Conservation (phyloP, 2,888 invertebrate genomes). For the Sarcophaga rosellei region DNA sequence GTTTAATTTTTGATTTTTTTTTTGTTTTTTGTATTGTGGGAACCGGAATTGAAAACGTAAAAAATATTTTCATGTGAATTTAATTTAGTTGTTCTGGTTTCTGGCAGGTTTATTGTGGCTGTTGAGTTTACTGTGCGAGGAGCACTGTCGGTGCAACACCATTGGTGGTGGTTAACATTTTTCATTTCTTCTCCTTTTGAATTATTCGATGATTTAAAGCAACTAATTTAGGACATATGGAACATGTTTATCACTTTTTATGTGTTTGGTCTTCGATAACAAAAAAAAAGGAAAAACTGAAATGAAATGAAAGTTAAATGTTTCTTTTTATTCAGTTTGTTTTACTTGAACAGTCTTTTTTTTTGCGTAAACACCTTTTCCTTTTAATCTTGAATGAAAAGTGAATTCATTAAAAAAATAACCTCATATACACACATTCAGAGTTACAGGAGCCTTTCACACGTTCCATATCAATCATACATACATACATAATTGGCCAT, state of each 20-base stretch:
- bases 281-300: neutral
- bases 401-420: neutral
- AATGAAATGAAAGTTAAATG: conserved; percentile 62
- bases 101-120: conserved; percentile 15
- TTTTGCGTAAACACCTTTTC: conserved; percentile 4
- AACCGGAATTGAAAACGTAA: conserved; percentile 62
- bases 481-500: too few species aligned
- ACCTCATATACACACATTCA: neutral
- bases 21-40: conserved; percentile 44
- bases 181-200: conserved; percentile 54
- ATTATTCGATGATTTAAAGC: conserved; percentile 61
- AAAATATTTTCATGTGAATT: conserved; percentile 52
- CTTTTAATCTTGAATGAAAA: neutral
- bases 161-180: conserved; percentile 28
- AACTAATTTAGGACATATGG: conserved; percentile 66
- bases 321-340: conserved; percentile 37
- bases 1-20: neutral
- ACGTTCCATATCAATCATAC: neutral
- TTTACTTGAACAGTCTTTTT: neutral
- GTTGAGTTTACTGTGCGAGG: conserved; percentile 6
- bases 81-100: conserved; percentile 58
- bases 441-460: conserved; percentile 33
- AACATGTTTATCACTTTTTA: conserved; percentile 61
- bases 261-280: neutral
- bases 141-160: conserved; percentile 33